phyloP scores from a whole-genome alignment of 2,113 vertebrate genomes.

The Xenopus tropicalis region UCB_Xtro_10.0 CM004447.2:9720001-9720500 shows the following conservation, averaged over 20 bases:
- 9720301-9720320: constrained; percentile 75
- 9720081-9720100: constrained; percentile 76
- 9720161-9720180: constrained; percentile 59
- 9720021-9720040: too few species aligned
- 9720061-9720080: constrained; percentile 77
- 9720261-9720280: constrained; percentile 83
- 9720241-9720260: constrained; percentile 62
- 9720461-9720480: too few species aligned
- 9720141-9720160: constrained; percentile 75
- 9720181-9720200: constrained; percentile 76
- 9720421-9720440: background rate
- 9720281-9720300: constrained; percentile 82
- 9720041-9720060: constrained; percentile 47
- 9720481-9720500: background rate
- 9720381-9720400: constrained; percentile 74
- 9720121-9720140: constrained; percentile 63
- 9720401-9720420: background rate
- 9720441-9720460: too few species aligned
- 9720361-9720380: constrained; percentile 70
- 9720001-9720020: too few species aligned
- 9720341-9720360: constrained; percentile 83
- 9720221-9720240: constrained; percentile 71
- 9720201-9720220: constrained; percentile 83
- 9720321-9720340: constrained; percentile 85
- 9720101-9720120: constrained; percentile 48